Evolutionary conservation across 1,140 invertebrate genomes (phyloP), one percentile per base, ranked within the genome.

Genomic region (honey bee (Apis mellifera)): DNA sequence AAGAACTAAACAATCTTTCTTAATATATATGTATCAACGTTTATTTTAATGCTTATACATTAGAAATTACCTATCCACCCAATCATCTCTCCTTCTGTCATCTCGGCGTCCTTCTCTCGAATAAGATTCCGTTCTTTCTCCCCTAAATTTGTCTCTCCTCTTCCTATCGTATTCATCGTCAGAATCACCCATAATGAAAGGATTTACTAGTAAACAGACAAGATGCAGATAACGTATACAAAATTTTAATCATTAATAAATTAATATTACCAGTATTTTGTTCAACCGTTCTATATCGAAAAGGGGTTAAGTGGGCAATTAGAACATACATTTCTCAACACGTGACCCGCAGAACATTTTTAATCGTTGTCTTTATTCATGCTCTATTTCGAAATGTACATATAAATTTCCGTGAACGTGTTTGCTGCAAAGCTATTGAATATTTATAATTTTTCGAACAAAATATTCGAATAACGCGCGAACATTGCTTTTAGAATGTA

Each of bases 151-250:
- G 89, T 98, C 97, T 55, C 98, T 95, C 64, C 97, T 94, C 91
- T 98, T 98, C 50, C 97, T 95, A 92, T 98, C 97, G 89, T 98
- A 98, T 91, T 98, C 97, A 94, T 98, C 98, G 92, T 98, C 98
- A 88, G 97, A 98, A 91, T 98, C 98, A 84, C 94, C 98, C 98
- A 98, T 98, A 12, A 68, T 55, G 23, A 11, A 50, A 62, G n/a
- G 19, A 23, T 23, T 15, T 42, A 65, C 71, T 11, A 26, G 55
- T 84, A 68, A 62, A 73, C 21, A 48, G 2, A 74, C 13, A 62
- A 23, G 3, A 13, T 59, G 17, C 60, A 70, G 62, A 17, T 68
- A 84, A 65, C 2, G 1, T 32, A n/a, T 13, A 42, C 1, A 50
- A 11, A 62, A n/a, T 54, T 42, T 26, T 17, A 62, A 9, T 78